A percentile compares a stretch with the other conserved stretches of the same genome.
Conservation (phyloP, 1,140 invertebrate genomes). For the Drosophila ogumai region DNA sequence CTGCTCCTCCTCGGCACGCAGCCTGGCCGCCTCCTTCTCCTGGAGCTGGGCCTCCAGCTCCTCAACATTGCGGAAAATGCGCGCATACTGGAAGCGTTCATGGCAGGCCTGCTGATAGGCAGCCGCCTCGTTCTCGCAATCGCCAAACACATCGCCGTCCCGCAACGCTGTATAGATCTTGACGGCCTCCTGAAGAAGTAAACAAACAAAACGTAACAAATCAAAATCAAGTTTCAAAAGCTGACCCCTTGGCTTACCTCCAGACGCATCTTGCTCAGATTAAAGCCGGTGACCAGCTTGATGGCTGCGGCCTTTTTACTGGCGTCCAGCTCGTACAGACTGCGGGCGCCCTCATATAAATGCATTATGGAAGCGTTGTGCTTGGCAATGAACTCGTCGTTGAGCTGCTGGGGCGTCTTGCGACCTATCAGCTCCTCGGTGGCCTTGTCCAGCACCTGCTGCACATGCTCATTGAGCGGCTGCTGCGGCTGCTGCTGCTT, state of each 20-base stretch:
- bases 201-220: slow-evolving; percentile 38
- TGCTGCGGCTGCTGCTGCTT: slow-evolving; percentile 84
- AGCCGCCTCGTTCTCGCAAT: slow-evolving; percentile 88
- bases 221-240: not conserved
- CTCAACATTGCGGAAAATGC: slow-evolving; percentile 87
- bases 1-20: slow-evolving; percentile 70
- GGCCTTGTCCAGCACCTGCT: slow-evolving; percentile 91
- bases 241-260: slow-evolving; percentile 60
- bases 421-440: slow-evolving; percentile 86
- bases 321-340: slow-evolving; percentile 73
- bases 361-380: slow-evolving; percentile 80
- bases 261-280: slow-evolving; percentile 69
- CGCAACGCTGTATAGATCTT: slow-evolving; percentile 91
- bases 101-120: slow-evolving; percentile 90
- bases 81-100: slow-evolving; percentile 90
- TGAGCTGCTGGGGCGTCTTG: slow-evolving; percentile 70
- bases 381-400: slow-evolving; percentile 81
- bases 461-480: slow-evolving; percentile 85
- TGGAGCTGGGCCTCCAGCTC: slow-evolving; percentile 73
- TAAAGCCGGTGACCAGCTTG: slow-evolving; percentile 73
- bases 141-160: slow-evolving; percentile 87
- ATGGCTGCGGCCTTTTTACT: slow-evolving; percentile 77
- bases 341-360: slow-evolving; percentile 74
- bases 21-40: slow-evolving; percentile 70
- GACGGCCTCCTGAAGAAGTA: slow-evolving; percentile 88